Evolutionary conservation across 2,113 vertebrate species (phyloP).

Genomic region (Hypocryptadius cinnamomeus): DNA sequence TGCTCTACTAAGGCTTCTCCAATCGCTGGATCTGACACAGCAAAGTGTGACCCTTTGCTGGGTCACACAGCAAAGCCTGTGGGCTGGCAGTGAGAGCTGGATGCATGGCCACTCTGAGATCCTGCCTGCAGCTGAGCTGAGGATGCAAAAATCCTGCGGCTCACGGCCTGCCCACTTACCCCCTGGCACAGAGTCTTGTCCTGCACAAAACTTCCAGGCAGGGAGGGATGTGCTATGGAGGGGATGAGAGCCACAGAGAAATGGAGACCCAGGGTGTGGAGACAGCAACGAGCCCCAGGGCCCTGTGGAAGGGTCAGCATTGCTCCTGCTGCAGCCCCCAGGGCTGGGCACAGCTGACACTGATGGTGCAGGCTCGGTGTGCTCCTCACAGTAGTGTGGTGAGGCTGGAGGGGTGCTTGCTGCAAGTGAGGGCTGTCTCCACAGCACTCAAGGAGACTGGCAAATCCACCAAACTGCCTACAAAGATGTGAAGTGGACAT

Average conservation of each 20-base stretch:
- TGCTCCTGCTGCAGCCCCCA: fast-evolving
- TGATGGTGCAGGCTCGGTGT: background rate
- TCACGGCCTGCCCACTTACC: background rate
- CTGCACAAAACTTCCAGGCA: background rate
- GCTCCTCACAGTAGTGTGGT: fast-evolving
- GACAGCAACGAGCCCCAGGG: fast-evolving
- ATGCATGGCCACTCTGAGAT: fast-evolving
- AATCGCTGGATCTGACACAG: background rate
- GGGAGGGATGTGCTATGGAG: background rate
- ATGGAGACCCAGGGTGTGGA: background rate
- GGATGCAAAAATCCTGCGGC: background rate
- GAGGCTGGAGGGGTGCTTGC: background rate
- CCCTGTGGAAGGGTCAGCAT: too few species aligned
- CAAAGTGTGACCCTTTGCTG: too few species aligned
- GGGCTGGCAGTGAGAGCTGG: background rate
- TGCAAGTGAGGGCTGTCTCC: background rate
- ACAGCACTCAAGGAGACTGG: background rate
- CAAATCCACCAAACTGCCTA: background rate
- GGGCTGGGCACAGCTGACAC: fast-evolving
- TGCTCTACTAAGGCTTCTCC: background rate
- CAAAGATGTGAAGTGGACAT: background rate
- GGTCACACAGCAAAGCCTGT: background rate
- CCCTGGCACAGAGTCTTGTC: background rate
- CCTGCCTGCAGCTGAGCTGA: background rate
- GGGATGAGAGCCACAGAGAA: background rate